Base-by-base conservation (phyloP, 2,888 invertebrate species). In the Folsomia manolachei region DNA sequence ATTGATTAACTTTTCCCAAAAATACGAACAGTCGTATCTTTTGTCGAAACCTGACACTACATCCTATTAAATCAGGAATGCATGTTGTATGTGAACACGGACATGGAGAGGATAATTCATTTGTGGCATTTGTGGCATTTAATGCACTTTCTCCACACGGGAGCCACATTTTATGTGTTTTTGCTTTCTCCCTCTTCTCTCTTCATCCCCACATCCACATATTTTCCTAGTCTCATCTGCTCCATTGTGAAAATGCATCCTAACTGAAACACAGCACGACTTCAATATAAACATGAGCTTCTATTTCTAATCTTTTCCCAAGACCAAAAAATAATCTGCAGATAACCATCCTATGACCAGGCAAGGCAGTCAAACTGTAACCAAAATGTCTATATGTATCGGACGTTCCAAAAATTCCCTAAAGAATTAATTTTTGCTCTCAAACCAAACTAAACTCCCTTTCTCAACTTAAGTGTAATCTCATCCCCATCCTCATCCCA, bases 81-180 rank as follows among this genome's bases (percentile, higher is more conserved):
- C n/a, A n/a, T n/a, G n/a, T n/a, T n/a, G n/a, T n/a, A 39, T 39
- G 39, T 39, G 39, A 14, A 39, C 39, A n/a, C n/a, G n/a, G n/a
- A n/a, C n/a, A n/a, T n/a, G 18, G 18, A 51, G 56, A 56, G 21
- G n/a, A 21, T 56, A 56, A 56, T 56, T 56, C 21, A 18, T 56
- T 19, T 56, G 9, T 51, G 51, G 51, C 9, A 51, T 51, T 51
- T 51, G 51, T n/a, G 56, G 56, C 7, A 56, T 7, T n/a, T 56
- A 56, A 56, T 56, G 56, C 21, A 56, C 56, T 56, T 56, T 56
- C 56, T 7, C 56, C 56, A 56, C 56, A 56, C 56, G 56, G 18
- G 56, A 56, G 56, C 21, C 19, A 18, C 7, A 56, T 56, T 56
- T 56, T 56, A 56, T 56, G 56, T 7, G 56, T 7, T 56, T 56